phyloP scores from a whole-genome alignment of 2,888 invertebrate species.

The Amphipoea oculea region DNA sequence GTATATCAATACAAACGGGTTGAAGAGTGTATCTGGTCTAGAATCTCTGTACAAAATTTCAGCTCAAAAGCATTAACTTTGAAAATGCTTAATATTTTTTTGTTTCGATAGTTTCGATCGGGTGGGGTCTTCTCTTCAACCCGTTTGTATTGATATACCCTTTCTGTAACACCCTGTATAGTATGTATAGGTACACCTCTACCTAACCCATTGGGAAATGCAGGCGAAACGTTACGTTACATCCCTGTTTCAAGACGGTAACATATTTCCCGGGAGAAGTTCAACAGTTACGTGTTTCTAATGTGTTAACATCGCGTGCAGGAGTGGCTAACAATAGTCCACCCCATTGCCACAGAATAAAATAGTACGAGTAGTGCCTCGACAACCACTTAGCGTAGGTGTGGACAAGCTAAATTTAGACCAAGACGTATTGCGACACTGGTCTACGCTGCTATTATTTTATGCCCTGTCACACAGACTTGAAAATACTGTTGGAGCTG shows the following conservation, averaged over 20 bases:
- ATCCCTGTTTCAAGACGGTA: neutral
- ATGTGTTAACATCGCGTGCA: slow-evolving; percentile 18
- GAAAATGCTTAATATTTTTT: too few relatives aligned
- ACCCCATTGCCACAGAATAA: neutral
- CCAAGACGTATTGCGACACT: neutral
- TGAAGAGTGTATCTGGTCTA: too few relatives aligned
- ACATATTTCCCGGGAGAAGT: slow-evolving; percentile 21
- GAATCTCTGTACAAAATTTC: too few relatives aligned
- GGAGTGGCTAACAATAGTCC: neutral
- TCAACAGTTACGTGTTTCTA: slow-evolving; percentile 4
- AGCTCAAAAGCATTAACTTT: too few relatives aligned
- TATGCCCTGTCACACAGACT: neutral
- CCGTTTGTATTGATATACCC: too few relatives aligned
- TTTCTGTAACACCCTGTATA: too few relatives aligned
- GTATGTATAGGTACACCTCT: neutral
- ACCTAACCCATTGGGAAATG: neutral
- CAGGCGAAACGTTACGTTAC: neutral
- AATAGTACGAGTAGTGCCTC: neutral
- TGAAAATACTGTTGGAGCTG: too few relatives aligned
- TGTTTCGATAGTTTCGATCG: too few relatives aligned
- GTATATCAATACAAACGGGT: too few relatives aligned
- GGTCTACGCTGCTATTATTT: neutral
- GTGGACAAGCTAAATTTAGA: slow-evolving; percentile 10
- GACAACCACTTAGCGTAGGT: too few relatives aligned
- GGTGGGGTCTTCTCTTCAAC: too few relatives aligned